Evolutionary conservation across 35 echinoderm and acorn worm species (phyloP).

Genomic region (Ptychodera flava): DNA sequence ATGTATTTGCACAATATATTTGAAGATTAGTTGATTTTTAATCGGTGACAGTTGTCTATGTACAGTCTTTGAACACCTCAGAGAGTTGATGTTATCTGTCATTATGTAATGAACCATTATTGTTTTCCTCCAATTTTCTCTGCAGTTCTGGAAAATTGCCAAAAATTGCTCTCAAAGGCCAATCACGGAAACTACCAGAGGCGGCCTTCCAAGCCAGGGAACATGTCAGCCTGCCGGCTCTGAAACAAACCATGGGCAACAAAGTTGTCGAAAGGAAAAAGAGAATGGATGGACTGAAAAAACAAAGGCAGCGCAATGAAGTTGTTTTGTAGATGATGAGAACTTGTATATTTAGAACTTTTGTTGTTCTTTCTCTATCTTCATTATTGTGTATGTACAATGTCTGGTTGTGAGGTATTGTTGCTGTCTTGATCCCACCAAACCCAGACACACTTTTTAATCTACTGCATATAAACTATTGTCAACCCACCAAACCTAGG

Average conservation of each 20-base stretch:
- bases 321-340: neutral
- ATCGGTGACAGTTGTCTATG: no score
- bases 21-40: no score
- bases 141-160: conserved; percentile 74
- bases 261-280: conserved; percentile 83
- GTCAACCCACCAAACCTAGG: neutral
- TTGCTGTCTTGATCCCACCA: neutral
- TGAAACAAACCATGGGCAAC: conserved; percentile 89
- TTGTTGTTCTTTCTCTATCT: no score
- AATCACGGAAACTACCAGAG: conserved; percentile 87
- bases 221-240: conserved; percentile 76
- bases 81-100: no score
- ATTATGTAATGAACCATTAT: no score
- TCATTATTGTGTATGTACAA: neutral
- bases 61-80: no score
- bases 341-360: neutral
- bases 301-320: conserved; percentile 44
- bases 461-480: neutral
- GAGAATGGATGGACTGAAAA: conserved; percentile 81
- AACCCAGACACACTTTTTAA: neutral
- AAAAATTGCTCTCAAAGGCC: conserved; percentile 74
- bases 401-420: neutral
- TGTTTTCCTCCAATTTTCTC: no score
- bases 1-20: no score
- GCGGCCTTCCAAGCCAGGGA: conserved; percentile 74